Percentiles rank a stretch among this genome's conserved stretches.
phyloP scores from a whole-genome alignment of 1,140 invertebrate genomes.

The Hyphantria cunea region DNA sequence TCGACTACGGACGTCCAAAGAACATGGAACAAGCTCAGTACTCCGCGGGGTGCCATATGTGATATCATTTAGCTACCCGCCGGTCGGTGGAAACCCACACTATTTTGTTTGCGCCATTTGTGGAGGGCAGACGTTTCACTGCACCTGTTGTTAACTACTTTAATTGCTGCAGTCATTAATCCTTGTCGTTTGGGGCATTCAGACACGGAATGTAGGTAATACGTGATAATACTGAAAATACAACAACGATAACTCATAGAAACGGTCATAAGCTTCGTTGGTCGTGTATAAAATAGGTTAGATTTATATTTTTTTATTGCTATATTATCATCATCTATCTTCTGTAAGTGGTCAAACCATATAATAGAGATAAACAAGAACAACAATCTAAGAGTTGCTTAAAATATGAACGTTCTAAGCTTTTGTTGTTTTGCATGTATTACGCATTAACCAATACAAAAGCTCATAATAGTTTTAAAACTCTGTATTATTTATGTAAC shows the following conservation, averaged over 20 bases:
- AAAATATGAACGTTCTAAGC: no score
- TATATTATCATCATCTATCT: no score
- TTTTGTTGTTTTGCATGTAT: no score
- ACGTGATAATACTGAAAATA: conserved; percentile 24
- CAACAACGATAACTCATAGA: conserved; percentile 24
- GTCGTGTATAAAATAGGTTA: neutral
- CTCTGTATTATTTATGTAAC: no score
- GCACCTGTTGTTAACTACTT: conserved; percentile 69
- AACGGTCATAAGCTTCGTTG: conserved; percentile 18
- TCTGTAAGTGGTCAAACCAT: no score
- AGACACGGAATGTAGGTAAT: conserved; percentile 27
- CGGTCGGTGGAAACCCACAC: conserved; percentile 46
- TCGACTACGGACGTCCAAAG: conserved; percentile 1
- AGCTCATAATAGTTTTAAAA: no score
- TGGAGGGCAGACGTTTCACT: conserved; percentile 48
- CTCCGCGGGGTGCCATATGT: conserved; percentile 27
- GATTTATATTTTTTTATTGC: conserved; percentile 16
- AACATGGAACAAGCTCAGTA: conserved; percentile 2
- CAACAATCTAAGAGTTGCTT: no score
- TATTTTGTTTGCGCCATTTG: conserved; percentile 50
- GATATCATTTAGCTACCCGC: conserved; percentile 24
- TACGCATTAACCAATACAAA: no score
- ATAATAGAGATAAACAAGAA: no score
- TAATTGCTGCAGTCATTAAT: conserved; percentile 70
- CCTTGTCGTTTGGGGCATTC: conserved; percentile 50